Conservation (phyloP, 2,888 invertebrate genomes). For the Siphlonurus alternatus region DNA sequence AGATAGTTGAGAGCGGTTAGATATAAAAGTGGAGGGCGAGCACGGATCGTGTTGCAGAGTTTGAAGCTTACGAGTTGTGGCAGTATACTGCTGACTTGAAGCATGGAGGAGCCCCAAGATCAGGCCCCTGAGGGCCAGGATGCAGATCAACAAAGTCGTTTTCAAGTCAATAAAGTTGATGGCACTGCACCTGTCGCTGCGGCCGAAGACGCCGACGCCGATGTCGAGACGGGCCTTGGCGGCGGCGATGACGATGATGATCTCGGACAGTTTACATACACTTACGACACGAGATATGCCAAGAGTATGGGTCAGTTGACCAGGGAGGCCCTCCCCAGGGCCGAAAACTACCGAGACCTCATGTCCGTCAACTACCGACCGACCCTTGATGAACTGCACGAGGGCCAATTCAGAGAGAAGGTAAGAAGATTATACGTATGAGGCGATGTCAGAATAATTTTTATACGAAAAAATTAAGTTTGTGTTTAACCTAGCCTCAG, state of each 20-base stretch:
- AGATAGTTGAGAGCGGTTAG: not conserved
- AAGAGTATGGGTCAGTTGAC: slow-evolving; percentile 23
- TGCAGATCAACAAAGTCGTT: not conserved
- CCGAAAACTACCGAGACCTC: slow-evolving; percentile 28
- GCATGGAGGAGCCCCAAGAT: not conserved
- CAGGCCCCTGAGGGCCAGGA: not conserved
- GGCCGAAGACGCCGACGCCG: not conserved
- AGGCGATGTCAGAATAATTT: not conserved
- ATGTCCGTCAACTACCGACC: slow-evolving; percentile 21
- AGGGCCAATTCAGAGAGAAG: slow-evolving; percentile 17
- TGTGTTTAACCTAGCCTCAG: not conserved
- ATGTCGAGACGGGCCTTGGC: not conserved
- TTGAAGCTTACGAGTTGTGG: not conserved
- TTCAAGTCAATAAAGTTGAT: not conserved
- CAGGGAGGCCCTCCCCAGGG: slow-evolving; percentile 28
- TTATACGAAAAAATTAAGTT: not conserved
- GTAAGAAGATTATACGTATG: too few species aligned
- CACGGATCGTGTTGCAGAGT: not conserved
- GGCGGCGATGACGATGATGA: not conserved
- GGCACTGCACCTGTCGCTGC: not conserved
- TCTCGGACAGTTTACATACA: slow-evolving; percentile 18
- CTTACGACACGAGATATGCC: slow-evolving; percentile 18
- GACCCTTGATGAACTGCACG: slow-evolving; percentile 24
- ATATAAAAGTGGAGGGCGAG: slow-evolving; percentile 3
- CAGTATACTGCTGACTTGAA: not conserved